Evolutionary conservation across 2,797 vertebrate species (phyloP).

Genomic region (Bradypodion pumilum): DNA sequence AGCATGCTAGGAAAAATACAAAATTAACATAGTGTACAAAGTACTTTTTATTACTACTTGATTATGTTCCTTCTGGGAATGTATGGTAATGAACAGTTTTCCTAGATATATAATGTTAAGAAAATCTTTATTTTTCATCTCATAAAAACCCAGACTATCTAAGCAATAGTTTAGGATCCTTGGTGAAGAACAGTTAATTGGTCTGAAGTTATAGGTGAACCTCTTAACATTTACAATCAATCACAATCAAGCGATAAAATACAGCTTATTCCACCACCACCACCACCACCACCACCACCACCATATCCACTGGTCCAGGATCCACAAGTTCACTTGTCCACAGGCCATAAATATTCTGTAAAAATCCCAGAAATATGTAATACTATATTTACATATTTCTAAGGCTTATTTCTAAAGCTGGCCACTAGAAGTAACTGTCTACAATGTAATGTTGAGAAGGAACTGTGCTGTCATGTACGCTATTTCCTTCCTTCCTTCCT

Average conservation of each 20-base stretch:
- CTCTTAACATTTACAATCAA: not conserved
- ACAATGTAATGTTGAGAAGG: no score
- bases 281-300: no score
- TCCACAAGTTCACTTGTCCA: no score
- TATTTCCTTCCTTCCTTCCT: no score
- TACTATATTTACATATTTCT: no score
- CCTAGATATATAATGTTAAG: slow-evolving; percentile 2
- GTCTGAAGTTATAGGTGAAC: not conserved
- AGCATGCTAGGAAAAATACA: slow-evolving; percentile 35
- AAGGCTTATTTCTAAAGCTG: no score
- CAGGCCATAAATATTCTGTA: no score
- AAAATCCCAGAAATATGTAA: no score
- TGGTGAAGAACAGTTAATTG: not conserved
- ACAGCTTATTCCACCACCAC: no score
- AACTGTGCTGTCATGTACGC: no score
- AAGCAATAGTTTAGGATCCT: not conserved
- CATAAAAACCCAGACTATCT: not conserved
- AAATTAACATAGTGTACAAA: slow-evolving; percentile 26
- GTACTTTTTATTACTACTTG: slow-evolving; percentile 44
- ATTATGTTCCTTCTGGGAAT: slow-evolving; percentile 52
- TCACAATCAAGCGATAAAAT: not conserved
- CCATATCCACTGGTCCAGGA: no score
- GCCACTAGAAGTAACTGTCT: no score
- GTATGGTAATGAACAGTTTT: slow-evolving; percentile 47
- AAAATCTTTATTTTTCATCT: not conserved